Conservation (phyloP, 2,888 invertebrate species). For the Ophion costatus region DNA sequence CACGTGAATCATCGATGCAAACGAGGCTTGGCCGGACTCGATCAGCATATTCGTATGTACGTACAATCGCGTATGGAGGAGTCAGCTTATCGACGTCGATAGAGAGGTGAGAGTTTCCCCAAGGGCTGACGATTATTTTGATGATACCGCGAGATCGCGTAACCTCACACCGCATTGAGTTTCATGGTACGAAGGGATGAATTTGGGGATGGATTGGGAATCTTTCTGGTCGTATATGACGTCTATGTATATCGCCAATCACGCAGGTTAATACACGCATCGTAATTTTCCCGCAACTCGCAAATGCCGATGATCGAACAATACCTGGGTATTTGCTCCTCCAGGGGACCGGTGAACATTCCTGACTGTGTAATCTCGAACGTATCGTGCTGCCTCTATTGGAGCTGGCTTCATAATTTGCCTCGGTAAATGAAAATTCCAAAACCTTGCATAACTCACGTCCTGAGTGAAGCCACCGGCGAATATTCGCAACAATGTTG, state of each 20-base stretch:
- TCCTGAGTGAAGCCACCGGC: conserved; percentile 20
- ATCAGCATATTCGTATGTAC: conserved; percentile 35
- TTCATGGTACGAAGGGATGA: neutral
- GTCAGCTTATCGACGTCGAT: conserved; percentile 44
- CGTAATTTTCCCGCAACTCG: conserved; percentile 36
- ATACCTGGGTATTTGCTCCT: conserved; percentile 37
- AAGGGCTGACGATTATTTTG: conserved; percentile 35
- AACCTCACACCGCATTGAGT: neutral
- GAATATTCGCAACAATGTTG: conserved; percentile 1
- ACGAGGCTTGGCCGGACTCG: conserved; percentile 44
- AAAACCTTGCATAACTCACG: conserved; percentile 11
- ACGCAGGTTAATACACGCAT: neutral
- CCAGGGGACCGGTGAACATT: conserved; percentile 46
- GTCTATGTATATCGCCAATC: neutral
- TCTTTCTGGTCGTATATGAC: neutral
- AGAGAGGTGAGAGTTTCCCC: conserved; percentile 21
- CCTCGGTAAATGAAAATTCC: conserved; percentile 41
- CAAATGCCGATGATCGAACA: neutral
- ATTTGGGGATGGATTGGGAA: conserved; percentile 7
- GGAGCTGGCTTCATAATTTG: conserved; percentile 29
- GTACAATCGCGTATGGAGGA: conserved; percentile 1
- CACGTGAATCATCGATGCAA: conserved; percentile 49
- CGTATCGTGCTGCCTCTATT: conserved; percentile 39
- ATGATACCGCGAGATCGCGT: conserved; percentile 13
- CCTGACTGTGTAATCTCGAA: conserved; percentile 32